Base-by-base conservation (phyloP, 1,140 invertebrate genomes). In the Helicoverpa armigera region DNA sequence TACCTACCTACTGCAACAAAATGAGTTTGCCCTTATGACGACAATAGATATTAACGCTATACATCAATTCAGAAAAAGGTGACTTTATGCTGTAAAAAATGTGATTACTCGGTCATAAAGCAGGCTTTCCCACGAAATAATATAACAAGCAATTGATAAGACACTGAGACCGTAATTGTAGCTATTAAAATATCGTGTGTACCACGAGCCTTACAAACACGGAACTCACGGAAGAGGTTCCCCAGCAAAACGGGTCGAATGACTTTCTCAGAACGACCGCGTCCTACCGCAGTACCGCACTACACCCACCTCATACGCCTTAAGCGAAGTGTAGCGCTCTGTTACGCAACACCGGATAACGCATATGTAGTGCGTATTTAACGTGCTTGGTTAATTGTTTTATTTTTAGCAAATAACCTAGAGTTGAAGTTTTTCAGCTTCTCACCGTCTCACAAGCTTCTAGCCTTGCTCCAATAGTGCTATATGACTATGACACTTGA, bases 191-290 rank as follows among this genome's bases (percentile, higher is more conserved):
- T 10, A 48, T 43, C 54, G 73, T 48, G 73, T 61, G 16, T 75
- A 58, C 2, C n/a, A 9, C 18, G 56, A 16, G 54, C 56, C 54
- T 75, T 60, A 61, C 31, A 54, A 56, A 77, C 65, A 16, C 56
- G 70, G 76, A 82, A 54, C 65, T 80, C 60, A 16, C 85, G 83
- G 82, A 86, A 85, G 82, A 81, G 83, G 76, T 78, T 83, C 81
- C 83, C 67, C 67, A 56, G 69, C 29, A 54, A 83, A 84, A 86
- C 85, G 69, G 80, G 85, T 86, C 83, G 83, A 84, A 80, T 79
- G 60, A 85, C 85, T 85, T 85, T 86, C 82, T 83, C 83, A 79
- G 10, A 29, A 18, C 54, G 79, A 76, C 80, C 80, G 80, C 74
- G 80, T 82, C 82, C 79, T 81, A 82, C 60, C 74, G 48, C 67